Conservation (phyloP, 1,140 invertebrate species). For the Cyclargus thomasi region DNA sequence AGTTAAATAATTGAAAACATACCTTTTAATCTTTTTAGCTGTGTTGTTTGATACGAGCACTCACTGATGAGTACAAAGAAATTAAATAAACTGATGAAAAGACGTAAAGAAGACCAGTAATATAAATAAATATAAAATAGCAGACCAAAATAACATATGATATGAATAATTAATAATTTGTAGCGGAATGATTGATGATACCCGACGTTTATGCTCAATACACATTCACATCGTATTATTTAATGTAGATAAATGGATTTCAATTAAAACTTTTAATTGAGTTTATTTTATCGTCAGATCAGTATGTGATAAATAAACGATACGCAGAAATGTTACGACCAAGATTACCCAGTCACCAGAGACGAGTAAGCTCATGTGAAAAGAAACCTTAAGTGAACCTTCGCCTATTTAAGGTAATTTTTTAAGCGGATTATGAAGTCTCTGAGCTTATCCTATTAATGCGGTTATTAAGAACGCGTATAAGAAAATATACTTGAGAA, state of each 20-base stretch:
- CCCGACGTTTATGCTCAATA: not conserved
- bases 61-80: too few relatives aligned
- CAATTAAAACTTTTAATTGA: not conserved
- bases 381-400: conserved; percentile 15
- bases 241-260: not conserved
- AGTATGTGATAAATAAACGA: not conserved
- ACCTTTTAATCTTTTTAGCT: too few relatives aligned
- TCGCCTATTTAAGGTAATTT: conserved; percentile 17
- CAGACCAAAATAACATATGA: not conserved
- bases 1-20: too few relatives aligned
- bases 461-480: conserved; percentile 33
- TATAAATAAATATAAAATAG: not conserved
- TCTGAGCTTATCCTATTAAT: conserved; percentile 43
- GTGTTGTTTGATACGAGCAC: too few relatives aligned
- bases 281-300: not conserved
- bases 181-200: not conserved
- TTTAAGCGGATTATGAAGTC: conserved; percentile 36
- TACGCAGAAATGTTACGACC: not conserved
- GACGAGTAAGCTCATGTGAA: conserved; percentile 2
- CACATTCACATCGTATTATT: not conserved
- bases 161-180: not conserved
- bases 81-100: too few relatives aligned
- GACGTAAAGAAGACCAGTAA: too few relatives aligned
- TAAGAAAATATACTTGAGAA: conserved; percentile 4
- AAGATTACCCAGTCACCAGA: not conserved